Conservation (phyloP, 2,888 invertebrate species). For the Torymus texanus region DNA sequence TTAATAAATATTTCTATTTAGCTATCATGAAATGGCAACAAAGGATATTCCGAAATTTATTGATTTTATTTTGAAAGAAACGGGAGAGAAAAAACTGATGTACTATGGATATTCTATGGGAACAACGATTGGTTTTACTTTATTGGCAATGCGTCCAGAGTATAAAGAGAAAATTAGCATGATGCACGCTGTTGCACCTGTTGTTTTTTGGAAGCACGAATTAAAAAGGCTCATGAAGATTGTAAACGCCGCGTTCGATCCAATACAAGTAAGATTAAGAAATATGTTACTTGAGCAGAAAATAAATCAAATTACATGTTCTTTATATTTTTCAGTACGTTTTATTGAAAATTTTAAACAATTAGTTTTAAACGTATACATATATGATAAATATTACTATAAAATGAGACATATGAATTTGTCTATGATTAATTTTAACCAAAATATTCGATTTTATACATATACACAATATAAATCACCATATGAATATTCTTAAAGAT, state of each 20-base stretch:
- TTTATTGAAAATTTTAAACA: too few species aligned
- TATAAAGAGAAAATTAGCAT: constrained; percentile 82
- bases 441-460: too few species aligned
- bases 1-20: constrained; percentile 65
- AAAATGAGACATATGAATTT: too few species aligned
- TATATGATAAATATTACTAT: too few species aligned
- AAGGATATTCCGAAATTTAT: constrained; percentile 91
- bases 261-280: constrained; percentile 11
- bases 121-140: constrained; percentile 83
- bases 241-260: constrained; percentile 1
- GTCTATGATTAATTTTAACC: too few species aligned
- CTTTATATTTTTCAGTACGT: too few species aligned
- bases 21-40: constrained; percentile 91
- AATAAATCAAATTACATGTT: too few species aligned
- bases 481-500: too few species aligned
- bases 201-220: constrained; percentile 39
- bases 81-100: constrained; percentile 76
- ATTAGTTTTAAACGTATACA: too few species aligned
- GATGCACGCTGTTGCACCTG: constrained; percentile 67
- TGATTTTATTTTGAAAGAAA: constrained; percentile 80
- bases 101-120: constrained; percentile 97
- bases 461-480: too few species aligned
- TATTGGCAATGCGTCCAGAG: constrained; percentile 82
- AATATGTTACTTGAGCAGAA: too few species aligned
- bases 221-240: background rate